These are phyloP conservation scores for Cylindroiulus punctatus DNA, from an alignment of 2,888 invertebrate species.

Conservation along the genomic window DNA sequence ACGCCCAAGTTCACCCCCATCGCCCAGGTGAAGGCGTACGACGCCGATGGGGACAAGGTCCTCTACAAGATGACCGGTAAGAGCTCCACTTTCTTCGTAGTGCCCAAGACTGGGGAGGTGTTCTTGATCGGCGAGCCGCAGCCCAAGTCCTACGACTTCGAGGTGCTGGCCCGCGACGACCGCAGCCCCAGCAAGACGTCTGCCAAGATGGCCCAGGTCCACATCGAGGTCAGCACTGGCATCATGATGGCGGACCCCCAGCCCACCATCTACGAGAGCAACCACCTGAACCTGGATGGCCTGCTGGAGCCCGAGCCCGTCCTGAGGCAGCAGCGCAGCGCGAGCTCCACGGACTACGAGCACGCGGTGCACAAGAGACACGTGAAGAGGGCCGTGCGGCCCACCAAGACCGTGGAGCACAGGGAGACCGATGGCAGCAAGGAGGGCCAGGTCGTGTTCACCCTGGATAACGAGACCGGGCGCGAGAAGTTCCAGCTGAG, in stretches of 20 bases:
- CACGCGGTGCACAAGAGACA: slow-evolving; percentile 79
- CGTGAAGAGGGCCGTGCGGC: slow-evolving; percentile 89
- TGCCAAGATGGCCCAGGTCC: slow-evolving; percentile 77
- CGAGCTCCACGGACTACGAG: slow-evolving; percentile 55
- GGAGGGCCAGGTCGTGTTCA: slow-evolving; percentile 87
- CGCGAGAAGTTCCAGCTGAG: slow-evolving; percentile 92
- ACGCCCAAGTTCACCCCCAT: slow-evolving; percentile 81
- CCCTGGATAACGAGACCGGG: slow-evolving; percentile 89
- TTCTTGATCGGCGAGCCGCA: slow-evolving; percentile 74
- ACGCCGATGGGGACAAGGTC: slow-evolving; percentile 91
- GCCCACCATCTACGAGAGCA: slow-evolving; percentile 58
- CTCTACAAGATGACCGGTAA: slow-evolving; percentile 81
- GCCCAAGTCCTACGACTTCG: slow-evolving; percentile 74
- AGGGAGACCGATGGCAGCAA: slow-evolving; percentile 90
- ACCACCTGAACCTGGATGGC: slow-evolving; percentile 57
- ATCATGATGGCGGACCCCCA: slow-evolving; percentile 56
- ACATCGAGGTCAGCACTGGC: slow-evolving; percentile 73
- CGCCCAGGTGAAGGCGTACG: slow-evolving; percentile 85
- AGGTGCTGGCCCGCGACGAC: slow-evolving; percentile 85
- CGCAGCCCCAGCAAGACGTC: slow-evolving; percentile 75
- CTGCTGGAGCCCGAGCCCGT: slow-evolving; percentile 55
- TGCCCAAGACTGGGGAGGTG: slow-evolving; percentile 91
- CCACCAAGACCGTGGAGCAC: slow-evolving; percentile 92
- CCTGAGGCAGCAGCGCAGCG: slow-evolving; percentile 39
- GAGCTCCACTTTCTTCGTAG: slow-evolving; percentile 84